phyloP scores from a whole-genome alignment of 2,797 vertebrate species.

The Rhynchotus rufescens region DNA sequence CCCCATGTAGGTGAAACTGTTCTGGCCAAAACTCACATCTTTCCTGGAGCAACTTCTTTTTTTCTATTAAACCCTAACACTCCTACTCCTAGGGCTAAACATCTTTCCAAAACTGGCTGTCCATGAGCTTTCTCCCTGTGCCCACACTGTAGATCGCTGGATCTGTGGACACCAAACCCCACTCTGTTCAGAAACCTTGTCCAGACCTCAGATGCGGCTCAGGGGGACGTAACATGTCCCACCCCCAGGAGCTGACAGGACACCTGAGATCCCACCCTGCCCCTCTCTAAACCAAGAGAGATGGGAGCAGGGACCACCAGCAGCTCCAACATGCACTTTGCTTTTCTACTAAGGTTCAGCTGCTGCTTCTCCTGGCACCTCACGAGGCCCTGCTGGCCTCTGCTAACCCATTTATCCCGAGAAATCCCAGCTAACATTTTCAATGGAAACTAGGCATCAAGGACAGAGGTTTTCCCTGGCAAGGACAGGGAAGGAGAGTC shows the following conservation, averaged over 20 bases:
- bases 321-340: not conserved
- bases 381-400: not conserved
- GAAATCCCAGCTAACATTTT: not conserved
- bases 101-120: not conserved
- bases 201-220: not conserved
- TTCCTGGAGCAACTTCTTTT: not conserved
- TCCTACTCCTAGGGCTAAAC: not conserved
- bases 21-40: not conserved
- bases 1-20: not conserved
- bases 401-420: not conserved
- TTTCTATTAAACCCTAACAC: not conserved
- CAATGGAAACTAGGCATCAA: fast-evolving
- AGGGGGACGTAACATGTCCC: not conserved
- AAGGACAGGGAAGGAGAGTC: not conserved
- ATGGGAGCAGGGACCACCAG: too few species aligned
- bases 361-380: not conserved
- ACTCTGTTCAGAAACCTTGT: not conserved
- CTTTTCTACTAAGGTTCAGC: not conserved
- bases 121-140: not conserved
- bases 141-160: fast-evolving
- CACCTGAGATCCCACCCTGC: not conserved
- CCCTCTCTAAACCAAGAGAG: fast-evolving
- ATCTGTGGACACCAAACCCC: not conserved
- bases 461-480: not conserved
- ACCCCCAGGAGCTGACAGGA: not conserved